Conservation (phyloP, 2,888 invertebrate species). For the Phyllotreta striolata region DNA sequence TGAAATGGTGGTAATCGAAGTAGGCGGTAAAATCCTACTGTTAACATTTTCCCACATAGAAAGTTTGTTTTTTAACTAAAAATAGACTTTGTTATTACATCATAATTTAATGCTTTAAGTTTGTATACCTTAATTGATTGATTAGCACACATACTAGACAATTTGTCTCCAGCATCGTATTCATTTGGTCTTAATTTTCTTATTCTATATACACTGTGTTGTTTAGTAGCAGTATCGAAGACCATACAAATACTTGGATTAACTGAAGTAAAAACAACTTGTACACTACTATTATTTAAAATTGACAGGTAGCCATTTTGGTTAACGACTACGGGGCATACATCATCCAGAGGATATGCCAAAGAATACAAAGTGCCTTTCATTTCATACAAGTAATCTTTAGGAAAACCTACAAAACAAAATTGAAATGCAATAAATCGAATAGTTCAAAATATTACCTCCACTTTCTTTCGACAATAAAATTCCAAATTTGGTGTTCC, state of each 20-base stretch:
- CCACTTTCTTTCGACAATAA: constrained; percentile 77
- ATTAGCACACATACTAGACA: constrained; percentile 43
- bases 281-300: constrained; percentile 68
- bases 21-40: constrained; percentile 47
- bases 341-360: constrained; percentile 90
- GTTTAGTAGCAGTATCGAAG: constrained; percentile 78
- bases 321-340: constrained; percentile 82
- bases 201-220: constrained; percentile 84
- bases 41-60: constrained; percentile 55
- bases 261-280: constrained; percentile 78
- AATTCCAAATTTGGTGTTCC: constrained; percentile 87
- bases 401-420: constrained; percentile 37
- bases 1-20: constrained; percentile 52
- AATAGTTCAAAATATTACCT: constrained; percentile 40
- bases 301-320: constrained; percentile 69
- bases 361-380: constrained; percentile 86
- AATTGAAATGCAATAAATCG: not conserved
- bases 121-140: constrained; percentile 49
- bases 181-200: constrained; percentile 80
- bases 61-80: constrained; percentile 53
- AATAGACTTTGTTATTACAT: constrained; percentile 25
- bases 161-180: constrained; percentile 54
- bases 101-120: not conserved
- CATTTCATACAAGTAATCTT: constrained; percentile 55
- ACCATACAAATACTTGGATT: constrained; percentile 83